Evolutionary conservation across 2,113 vertebrate genomes (phyloP), one percentile per base, ranked within the genome.

Genomic region (Pedionomus torquatus): DNA sequence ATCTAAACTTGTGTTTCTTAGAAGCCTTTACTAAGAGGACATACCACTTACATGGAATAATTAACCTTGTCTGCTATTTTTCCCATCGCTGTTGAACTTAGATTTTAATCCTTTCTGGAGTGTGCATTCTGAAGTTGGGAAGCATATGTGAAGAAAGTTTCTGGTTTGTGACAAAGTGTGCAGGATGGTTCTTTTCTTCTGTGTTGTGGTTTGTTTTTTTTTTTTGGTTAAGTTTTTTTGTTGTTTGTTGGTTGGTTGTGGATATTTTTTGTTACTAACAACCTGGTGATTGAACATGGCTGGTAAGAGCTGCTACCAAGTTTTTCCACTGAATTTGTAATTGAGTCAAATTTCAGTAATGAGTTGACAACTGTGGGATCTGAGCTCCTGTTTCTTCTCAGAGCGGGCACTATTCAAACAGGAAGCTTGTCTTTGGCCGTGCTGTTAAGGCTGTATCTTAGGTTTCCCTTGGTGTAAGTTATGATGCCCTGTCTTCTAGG

Each of bases 381-480:
- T 51, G n/a, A 82, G 17, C 16, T 74, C 35, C 31, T 81, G 11
- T 43, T 87, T 65, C 13, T 41, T 11, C 35, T 65, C 37, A 12
- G 35, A 44, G 25, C 5, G 49, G 44, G 11, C 18, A 9, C 23
- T 57, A 0, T 57, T 82, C 13, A 35, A 46, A 46, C 33, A 51
- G 39, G 37, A 23, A 5, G 7, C 0, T 4, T 52, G 18, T 33
- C 8, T 78, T 49, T 72, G 49, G 39, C 46, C 2, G 0, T 30
- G 15, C 0, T 0, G 4, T 61, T 74, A 33, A 41, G 24, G 24
- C 2, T 51, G 2, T 33, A 6, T 58, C 35, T 71, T 35, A n/a
- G 31, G 19, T 39, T 66, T 72, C 15, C 39, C 3, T 35, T 60
- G 19, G 26, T 41, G 31, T 24, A 54, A 30, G 18, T 18, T 86